phyloP scores from a whole-genome alignment of 2,797 vertebrate species.

The Pangasius mekongensis region DNA sequence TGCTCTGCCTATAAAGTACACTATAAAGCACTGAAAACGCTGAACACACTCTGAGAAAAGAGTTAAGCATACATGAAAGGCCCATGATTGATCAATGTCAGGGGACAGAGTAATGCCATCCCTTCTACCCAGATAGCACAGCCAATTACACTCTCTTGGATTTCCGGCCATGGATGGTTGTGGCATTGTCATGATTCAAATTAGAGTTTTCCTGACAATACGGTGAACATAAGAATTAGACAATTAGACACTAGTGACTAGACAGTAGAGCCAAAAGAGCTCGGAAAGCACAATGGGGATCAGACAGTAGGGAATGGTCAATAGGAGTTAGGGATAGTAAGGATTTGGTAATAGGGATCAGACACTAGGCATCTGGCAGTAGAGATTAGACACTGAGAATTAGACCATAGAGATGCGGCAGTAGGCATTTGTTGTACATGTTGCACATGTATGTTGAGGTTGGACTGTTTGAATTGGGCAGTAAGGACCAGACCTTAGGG shows the following conservation, averaged over 20 bases:
- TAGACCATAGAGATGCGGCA: background rate
- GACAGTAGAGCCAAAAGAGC: background rate
- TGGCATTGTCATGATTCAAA: background rate
- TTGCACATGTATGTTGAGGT: background rate
- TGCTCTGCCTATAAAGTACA: conserved; percentile 26
- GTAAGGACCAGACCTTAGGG: background rate
- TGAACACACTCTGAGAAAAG: background rate
- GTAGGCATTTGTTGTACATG: background rate
- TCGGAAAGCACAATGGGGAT: background rate
- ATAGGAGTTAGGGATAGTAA: background rate
- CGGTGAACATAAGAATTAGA: background rate
- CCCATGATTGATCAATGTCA: background rate
- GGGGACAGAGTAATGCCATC: background rate
- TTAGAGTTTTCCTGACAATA: background rate
- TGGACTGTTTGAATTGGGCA: background rate
- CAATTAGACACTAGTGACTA: background rate
- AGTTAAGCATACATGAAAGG: background rate
- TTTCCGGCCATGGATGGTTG: background rate
- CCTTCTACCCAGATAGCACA: background rate
- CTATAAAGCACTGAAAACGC: background rate
- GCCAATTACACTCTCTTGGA: background rate
- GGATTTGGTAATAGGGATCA: background rate
- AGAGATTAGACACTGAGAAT: background rate
- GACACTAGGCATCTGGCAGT: background rate
- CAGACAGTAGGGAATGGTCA: background rate